These are phyloP conservation scores for Gastrophysa polygoni DNA, from an alignment of 2,888 invertebrate genomes.

Conservation along the genomic window DNA sequence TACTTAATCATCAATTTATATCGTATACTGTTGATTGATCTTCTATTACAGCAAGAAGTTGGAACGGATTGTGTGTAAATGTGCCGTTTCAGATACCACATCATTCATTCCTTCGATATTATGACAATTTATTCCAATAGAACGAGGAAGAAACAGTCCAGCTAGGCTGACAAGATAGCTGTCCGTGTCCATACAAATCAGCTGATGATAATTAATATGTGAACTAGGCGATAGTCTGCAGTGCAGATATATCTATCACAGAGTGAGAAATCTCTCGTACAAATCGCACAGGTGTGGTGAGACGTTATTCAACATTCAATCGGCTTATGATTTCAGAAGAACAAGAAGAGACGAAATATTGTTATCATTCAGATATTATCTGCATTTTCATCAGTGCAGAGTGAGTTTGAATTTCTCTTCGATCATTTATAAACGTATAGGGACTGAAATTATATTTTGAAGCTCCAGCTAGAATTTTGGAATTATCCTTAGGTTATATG, in stretches of 20 bases:
- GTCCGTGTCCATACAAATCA: conserved; percentile 28
- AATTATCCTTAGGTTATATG: too few species aligned
- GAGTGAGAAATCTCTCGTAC: conserved; percentile 13
- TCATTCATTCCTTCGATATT: conserved; percentile 7
- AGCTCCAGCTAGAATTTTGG: too few species aligned
- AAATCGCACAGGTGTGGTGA: conserved; percentile 26
- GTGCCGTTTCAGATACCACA: background rate
- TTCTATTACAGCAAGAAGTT: too few species aligned
- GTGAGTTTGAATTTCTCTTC: too few species aligned
- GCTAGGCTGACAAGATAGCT: conserved; percentile 11
- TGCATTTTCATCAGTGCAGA: too few species aligned
- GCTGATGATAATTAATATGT: conserved; percentile 28
- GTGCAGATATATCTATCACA: conserved; percentile 20
- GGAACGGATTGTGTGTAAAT: background rate
- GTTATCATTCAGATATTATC: too few species aligned
- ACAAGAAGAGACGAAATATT: background rate
- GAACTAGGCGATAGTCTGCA: conserved; percentile 17
- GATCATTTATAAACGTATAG: too few species aligned
- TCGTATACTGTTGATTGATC: too few species aligned
- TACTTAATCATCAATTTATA: too few species aligned
- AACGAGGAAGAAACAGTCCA: conserved; percentile 5
- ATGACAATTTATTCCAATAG: conserved; percentile 9
- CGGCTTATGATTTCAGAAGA: conserved; percentile 21
- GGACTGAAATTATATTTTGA: too few species aligned
- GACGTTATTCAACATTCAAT: conserved; percentile 22